phyloP scores from a whole-genome alignment of 1,140 invertebrate genomes.

The Lordiphosa stackelbergi region DNA sequence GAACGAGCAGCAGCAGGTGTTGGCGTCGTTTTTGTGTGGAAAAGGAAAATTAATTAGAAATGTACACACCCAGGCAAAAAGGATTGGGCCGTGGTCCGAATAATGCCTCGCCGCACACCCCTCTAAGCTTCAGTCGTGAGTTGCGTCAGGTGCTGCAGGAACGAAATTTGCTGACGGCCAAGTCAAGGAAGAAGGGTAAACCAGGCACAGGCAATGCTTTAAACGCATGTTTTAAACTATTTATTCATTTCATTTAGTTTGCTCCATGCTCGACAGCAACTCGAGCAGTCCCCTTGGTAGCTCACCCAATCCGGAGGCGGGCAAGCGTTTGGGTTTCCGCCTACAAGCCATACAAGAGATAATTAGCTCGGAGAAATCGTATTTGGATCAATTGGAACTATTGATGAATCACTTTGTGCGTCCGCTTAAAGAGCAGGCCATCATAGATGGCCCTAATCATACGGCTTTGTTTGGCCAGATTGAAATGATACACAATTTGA shows the following conservation, averaged over 20 bases:
- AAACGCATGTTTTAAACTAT: neutral
- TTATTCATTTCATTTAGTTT: constrained; percentile 18
- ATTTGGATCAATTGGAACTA: constrained; percentile 83
- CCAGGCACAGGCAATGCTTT: neutral
- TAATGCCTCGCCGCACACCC: constrained; percentile 62
- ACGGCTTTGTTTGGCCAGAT: constrained; percentile 84
- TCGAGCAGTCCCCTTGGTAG: constrained; percentile 56
- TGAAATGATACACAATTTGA: constrained; percentile 85
- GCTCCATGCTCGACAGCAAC: constrained; percentile 57
- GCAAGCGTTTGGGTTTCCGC: constrained; percentile 78
- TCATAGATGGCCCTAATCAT: constrained; percentile 80
- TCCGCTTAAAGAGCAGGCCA: constrained; percentile 80
- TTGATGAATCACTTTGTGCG: constrained; percentile 84
- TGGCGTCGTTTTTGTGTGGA: constrained; percentile 45
- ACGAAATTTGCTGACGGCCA: constrained; percentile 81
- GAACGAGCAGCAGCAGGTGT: constrained; percentile 53
- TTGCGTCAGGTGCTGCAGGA: constrained; percentile 80
- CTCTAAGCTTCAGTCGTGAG: constrained; percentile 80
- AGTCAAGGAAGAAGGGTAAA: constrained; percentile 80
- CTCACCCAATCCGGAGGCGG: constrained; percentile 73
- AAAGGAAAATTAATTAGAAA: constrained; percentile 19
- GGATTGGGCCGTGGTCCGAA: constrained; percentile 13
- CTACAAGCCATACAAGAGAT: constrained; percentile 82
- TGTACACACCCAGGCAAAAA: constrained; percentile 58
- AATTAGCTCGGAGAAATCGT: constrained; percentile 84